These are phyloP conservation scores for Chinchilla lanigera DNA, from an alignment of 2,113 vertebrate genomes.

Conservation along the genomic window DNA sequence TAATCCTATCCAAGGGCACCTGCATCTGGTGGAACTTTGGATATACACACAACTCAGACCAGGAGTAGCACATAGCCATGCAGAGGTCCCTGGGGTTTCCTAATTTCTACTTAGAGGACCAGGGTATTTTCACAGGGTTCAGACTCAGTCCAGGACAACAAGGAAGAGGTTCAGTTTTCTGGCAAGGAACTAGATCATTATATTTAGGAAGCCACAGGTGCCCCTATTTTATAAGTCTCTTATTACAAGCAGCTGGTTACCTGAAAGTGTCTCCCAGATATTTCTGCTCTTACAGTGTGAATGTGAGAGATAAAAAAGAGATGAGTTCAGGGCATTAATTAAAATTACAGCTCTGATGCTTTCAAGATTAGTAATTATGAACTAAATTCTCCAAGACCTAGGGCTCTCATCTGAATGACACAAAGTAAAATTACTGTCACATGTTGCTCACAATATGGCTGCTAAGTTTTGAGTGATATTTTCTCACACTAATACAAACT, in stretches of 20 bases:
- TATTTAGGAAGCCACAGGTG: background rate
- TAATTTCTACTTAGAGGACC: background rate
- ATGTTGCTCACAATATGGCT: background rate
- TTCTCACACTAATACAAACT: background rate
- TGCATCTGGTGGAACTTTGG: background rate
- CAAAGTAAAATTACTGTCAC: background rate
- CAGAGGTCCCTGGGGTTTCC: accelerated
- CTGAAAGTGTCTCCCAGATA: background rate
- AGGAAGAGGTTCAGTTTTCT: background rate
- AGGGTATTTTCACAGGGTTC: background rate
- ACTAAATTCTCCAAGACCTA: background rate
- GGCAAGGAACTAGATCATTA: background rate
- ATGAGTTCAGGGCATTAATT: background rate
- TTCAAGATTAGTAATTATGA: background rate
- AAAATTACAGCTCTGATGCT: background rate
- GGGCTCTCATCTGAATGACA: background rate
- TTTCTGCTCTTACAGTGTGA: background rate
- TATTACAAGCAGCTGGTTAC: background rate
- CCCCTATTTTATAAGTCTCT: background rate
- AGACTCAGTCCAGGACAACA: accelerated
- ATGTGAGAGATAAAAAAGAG: background rate
- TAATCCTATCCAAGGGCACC: background rate
- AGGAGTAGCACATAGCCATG: accelerated
- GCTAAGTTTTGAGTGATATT: background rate
- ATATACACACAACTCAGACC: background rate